A percentile compares a stretch with the other conserved stretches of the same genome.
Evolutionary conservation across 2,797 vertebrate species (phyloP).

Genomic region (Eulemur rubriventer): DNA sequence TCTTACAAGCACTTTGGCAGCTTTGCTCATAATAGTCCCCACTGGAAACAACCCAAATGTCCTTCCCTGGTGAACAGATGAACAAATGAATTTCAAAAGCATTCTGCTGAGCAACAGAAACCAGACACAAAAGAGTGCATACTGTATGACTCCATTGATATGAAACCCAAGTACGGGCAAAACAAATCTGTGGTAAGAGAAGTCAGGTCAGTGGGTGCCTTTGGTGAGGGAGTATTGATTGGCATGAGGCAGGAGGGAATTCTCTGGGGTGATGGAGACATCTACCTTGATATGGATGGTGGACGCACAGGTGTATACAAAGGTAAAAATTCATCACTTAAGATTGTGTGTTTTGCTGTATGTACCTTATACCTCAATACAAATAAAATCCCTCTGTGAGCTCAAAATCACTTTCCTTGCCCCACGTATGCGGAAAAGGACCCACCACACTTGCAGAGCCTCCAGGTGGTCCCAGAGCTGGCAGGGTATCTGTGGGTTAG

Average conservation of each 20-base stretch:
- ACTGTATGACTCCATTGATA: rapidly evolving
- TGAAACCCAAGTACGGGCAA: not conserved
- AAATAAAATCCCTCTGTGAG: not conserved
- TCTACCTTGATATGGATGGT: too few relatives aligned
- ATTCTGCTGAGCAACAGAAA: not conserved
- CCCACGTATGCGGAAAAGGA: not conserved
- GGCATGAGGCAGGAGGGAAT: not conserved
- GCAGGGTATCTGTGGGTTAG: not conserved
- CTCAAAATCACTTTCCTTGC: not conserved
- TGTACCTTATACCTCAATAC: not conserved
- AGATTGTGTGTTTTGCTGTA: not conserved
- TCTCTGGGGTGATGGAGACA: not conserved
- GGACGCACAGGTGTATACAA: not conserved
- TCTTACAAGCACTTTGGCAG: not conserved
- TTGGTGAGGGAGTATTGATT: not conserved
- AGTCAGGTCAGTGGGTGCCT: not conserved
- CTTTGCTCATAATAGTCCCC: not conserved
- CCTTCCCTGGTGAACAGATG: not conserved
- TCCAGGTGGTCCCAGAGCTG: not conserved
- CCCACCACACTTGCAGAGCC: not conserved
- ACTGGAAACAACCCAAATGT: not conserved
- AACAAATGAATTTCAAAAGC: not conserved
- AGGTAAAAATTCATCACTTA: not conserved
- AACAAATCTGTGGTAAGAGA: not conserved
- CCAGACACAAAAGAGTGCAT: not conserved